These are phyloP conservation scores for Rhagophthalmus giganteus DNA, from an alignment of 2,888 invertebrate genomes.

Conservation along the genomic window DNA sequence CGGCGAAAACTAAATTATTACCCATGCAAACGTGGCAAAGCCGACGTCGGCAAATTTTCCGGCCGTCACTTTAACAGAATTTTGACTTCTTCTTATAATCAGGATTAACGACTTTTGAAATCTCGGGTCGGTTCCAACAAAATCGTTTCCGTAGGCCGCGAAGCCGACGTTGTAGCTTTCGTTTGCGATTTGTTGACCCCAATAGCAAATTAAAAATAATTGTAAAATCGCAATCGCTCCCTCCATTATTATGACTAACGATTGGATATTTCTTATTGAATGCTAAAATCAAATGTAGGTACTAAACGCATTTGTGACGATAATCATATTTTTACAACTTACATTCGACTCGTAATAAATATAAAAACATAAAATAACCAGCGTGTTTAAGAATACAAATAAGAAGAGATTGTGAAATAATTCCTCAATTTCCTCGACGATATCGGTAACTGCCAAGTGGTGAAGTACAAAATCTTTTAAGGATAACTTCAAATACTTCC, in stretches of 20 bases:
- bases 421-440: constrained; percentile 22
- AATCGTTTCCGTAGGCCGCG: constrained; percentile 2
- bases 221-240: constrained; percentile 1
- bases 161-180: constrained; percentile 6
- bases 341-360: constrained; percentile 6
- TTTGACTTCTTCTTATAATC: constrained; percentile 9
- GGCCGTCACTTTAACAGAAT: too few relatives aligned
- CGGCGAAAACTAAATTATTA: too few relatives aligned
- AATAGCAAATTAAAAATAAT: neutral
- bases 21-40: constrained; percentile 15
- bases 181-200: constrained; percentile 4
- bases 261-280: neutral
- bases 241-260: neutral
- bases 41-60: constrained; percentile 11
- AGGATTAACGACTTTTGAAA: constrained; percentile 8
- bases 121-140: constrained; percentile 12
- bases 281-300: too few relatives aligned
- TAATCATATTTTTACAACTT: neutral
- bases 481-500: constrained; percentile 14
- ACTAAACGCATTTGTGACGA: neutral
- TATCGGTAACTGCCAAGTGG: constrained; percentile 21
- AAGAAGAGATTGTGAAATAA: constrained; percentile 18
- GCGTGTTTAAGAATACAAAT: constrained; percentile 8
- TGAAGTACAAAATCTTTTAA: constrained; percentile 12
- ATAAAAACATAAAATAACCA: constrained; percentile 9